Evolutionary conservation across 92 coral and sea anemone genomes (phyloP).

Genomic region (Porites lobata): DNA sequence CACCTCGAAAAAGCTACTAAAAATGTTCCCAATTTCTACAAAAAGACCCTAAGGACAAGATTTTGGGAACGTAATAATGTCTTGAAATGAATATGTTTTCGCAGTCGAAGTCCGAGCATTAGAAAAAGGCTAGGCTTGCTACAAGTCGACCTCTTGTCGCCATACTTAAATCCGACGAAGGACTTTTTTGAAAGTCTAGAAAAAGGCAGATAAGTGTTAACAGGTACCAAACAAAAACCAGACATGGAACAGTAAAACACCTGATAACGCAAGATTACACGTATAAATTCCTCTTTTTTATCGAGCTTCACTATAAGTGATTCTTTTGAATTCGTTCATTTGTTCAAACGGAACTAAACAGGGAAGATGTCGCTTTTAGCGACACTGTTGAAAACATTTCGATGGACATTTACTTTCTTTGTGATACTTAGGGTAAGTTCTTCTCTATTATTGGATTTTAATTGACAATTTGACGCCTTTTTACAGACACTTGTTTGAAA

Average conservation of each 20-base stretch:
- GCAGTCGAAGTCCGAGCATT: not conserved
- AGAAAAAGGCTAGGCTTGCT: not conserved
- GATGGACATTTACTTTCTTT: not conserved
- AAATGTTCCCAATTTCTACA: no score
- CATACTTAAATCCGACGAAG: no score
- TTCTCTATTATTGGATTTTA: not conserved
- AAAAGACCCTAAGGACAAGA: no score
- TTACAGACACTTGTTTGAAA: no score
- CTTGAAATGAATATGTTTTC: not conserved
- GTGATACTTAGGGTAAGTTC: not conserved
- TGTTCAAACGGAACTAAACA: not conserved
- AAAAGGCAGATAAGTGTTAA: not conserved
- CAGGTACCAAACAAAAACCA: conserved; percentile 9
- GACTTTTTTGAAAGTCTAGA: not conserved
- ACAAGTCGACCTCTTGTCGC: no score
- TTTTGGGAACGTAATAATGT: not conserved
- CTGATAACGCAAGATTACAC: not conserved
- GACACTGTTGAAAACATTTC: not conserved
- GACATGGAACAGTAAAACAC: not conserved
- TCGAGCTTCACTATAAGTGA: not conserved
- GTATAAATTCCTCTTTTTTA: not conserved
- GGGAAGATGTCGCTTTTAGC: conserved; percentile 17
- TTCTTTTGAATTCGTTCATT: not conserved
- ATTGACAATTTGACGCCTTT: not conserved
- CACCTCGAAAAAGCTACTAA: not conserved